Percentiles rank a stretch among this genome's conserved stretches.
phyloP scores from a whole-genome alignment of 2,113 vertebrate species.

The Clarias gariepinus region DNA sequence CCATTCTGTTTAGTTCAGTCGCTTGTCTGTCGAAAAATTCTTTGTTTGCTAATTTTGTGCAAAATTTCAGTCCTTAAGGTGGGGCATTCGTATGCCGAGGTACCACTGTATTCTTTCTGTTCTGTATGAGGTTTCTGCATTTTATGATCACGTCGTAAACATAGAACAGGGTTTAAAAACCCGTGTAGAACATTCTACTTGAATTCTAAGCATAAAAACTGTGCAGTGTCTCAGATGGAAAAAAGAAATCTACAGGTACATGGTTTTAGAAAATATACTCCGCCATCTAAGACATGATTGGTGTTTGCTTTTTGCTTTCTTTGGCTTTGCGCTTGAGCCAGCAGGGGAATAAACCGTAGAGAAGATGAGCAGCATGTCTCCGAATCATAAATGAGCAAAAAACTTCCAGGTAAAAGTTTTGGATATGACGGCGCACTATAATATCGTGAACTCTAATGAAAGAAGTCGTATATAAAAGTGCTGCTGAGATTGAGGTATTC shows the following conservation, averaged over 20 bases:
- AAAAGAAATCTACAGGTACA: neutral
- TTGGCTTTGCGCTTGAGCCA: neutral
- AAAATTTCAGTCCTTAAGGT: no score
- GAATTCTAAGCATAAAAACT: neutral
- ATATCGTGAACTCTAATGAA: neutral
- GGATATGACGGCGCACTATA: neutral
- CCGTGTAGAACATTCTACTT: neutral
- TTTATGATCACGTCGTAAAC: neutral
- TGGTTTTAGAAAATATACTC: neutral
- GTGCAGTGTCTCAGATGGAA: neutral
- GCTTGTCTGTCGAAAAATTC: no score
- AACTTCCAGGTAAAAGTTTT: neutral
- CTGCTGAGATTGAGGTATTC: neutral
- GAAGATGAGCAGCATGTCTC: neutral
- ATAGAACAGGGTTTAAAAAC: neutral
- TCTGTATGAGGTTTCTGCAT: neutral
- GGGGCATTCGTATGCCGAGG: no score
- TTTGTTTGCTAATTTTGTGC: no score
- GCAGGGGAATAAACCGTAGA: no score
- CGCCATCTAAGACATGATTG: neutral
- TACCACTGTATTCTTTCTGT: no score
- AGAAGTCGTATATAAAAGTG: neutral
- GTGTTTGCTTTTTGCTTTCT: neutral
- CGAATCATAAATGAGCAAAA: neutral
- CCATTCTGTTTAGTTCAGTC: no score